Evolutionary conservation across 2,797 vertebrate species (phyloP).

Genomic region (Tamandua tetradactyla): DNA sequence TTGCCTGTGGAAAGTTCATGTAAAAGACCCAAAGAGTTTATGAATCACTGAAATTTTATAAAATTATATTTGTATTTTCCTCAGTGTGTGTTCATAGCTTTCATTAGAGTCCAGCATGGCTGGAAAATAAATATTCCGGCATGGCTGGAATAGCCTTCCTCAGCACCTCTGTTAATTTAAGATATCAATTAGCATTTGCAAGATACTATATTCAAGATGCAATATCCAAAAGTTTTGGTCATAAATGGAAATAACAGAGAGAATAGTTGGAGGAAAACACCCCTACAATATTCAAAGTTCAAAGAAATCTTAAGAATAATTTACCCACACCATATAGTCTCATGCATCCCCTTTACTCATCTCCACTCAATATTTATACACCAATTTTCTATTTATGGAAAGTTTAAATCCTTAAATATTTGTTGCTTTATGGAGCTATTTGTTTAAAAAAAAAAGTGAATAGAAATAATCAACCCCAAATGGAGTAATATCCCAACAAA

Average conservation of each 20-base stretch:
- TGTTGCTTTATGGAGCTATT: neutral
- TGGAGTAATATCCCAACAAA: neutral
- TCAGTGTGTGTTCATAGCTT: slow-evolving; percentile 45
- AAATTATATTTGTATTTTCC: slow-evolving; percentile 61
- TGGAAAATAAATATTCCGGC: slow-evolving; percentile 66
- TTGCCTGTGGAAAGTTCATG: neutral
- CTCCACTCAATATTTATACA: neutral
- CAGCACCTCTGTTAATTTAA: slow-evolving; percentile 64
- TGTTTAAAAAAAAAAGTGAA: neutral
- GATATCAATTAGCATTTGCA: slow-evolving; percentile 58
- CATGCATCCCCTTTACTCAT: neutral
- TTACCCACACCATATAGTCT: neutral
- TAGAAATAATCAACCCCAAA: neutral
- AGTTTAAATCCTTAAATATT: neutral
- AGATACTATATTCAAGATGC: slow-evolving; percentile 43
- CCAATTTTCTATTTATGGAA: neutral
- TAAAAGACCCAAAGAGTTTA: slow-evolving; percentile 33
- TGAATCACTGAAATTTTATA: slow-evolving; percentile 34
- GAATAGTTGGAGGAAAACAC: neutral
- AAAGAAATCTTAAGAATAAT: slow-evolving; percentile 18
- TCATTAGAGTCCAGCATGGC: slow-evolving; percentile 55
- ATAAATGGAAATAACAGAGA: neutral
- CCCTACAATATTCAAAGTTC: neutral
- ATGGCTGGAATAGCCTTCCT: neutral
- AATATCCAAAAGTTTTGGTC: slow-evolving; percentile 1